Evolutionary conservation across 2,113 vertebrate genomes (phyloP).

Genomic region (Dinomys branickii): DNA sequence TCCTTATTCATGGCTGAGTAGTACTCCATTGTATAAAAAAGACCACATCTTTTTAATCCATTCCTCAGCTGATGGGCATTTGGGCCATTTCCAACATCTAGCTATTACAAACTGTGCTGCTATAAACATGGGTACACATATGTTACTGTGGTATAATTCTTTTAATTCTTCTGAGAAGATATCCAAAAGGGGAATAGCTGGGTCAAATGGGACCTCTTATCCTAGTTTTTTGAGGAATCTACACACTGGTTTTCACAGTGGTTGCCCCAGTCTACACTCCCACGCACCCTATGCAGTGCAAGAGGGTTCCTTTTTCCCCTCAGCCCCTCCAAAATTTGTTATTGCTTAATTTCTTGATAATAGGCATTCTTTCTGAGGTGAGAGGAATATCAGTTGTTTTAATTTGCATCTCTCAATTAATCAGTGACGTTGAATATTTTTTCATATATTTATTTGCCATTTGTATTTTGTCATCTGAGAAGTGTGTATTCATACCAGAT

Average conservation of each 20-base stretch:
- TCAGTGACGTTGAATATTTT: background rate
- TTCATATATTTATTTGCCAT: background rate
- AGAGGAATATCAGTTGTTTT: background rate
- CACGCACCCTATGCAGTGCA: background rate
- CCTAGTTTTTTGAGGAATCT: background rate
- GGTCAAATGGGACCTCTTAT: background rate
- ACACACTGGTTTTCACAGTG: background rate
- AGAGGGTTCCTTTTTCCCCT: background rate
- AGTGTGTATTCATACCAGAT: background rate
- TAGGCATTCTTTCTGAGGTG: background rate
- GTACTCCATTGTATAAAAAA: background rate
- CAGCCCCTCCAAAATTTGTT: background rate
- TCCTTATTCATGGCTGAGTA: background rate
- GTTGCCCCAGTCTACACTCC: background rate
- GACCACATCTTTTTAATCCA: background rate
- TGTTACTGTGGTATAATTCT: background rate
- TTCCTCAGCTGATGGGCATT: background rate
- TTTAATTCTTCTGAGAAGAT: background rate
- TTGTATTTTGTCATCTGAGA: background rate
- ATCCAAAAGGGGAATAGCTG: background rate
- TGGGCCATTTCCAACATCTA: background rate
- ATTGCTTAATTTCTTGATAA: background rate
- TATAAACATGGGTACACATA: background rate
- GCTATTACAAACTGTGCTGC: background rate
- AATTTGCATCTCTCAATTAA: background rate